A percentile compares a stretch with the other conserved stretches of the same genome.
phyloP scores from a whole-genome alignment of 2,888 invertebrate genomes.

The Rhaphigaster nebulosa region DNA sequence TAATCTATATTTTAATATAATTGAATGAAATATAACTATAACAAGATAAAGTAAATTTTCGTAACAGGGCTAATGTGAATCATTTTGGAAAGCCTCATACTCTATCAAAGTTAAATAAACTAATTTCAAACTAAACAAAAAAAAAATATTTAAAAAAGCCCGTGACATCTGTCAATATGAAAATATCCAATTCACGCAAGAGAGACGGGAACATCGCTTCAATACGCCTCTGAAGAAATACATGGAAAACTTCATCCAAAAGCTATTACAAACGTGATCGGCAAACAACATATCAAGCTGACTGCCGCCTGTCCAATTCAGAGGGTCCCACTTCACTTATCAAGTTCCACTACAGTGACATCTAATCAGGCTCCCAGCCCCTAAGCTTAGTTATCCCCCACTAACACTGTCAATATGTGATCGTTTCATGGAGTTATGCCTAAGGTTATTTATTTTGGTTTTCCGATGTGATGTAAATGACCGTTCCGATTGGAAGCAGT shows the following conservation, averaged over 20 bases:
- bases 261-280: slow-evolving; percentile 14
- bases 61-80: no score
- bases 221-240: neutral
- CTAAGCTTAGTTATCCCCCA: slow-evolving; percentile 4
- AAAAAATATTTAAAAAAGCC: neutral
- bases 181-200: neutral
- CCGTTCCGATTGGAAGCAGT: neutral
- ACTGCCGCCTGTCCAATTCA: slow-evolving; percentile 28
- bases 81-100: no score
- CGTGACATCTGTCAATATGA: neutral
- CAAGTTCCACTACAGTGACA: slow-evolving; percentile 3
- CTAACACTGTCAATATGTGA: neutral
- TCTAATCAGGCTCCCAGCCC: neutral
- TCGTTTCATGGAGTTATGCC: neutral
- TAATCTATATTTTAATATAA: no score
- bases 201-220: neutral
- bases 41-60: no score
- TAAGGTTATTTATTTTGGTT: neutral
- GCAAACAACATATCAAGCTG: neutral
- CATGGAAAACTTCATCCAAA: neutral
- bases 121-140: neutral
- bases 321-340: slow-evolving; percentile 6
- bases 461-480: neutral
- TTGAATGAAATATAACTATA: no score
- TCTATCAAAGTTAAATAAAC: no score